Percentiles rank a stretch among this genome's conserved stretches.
phyloP scores from a whole-genome alignment of 2,797 vertebrate genomes.

The Mallotus villosus region DNA sequence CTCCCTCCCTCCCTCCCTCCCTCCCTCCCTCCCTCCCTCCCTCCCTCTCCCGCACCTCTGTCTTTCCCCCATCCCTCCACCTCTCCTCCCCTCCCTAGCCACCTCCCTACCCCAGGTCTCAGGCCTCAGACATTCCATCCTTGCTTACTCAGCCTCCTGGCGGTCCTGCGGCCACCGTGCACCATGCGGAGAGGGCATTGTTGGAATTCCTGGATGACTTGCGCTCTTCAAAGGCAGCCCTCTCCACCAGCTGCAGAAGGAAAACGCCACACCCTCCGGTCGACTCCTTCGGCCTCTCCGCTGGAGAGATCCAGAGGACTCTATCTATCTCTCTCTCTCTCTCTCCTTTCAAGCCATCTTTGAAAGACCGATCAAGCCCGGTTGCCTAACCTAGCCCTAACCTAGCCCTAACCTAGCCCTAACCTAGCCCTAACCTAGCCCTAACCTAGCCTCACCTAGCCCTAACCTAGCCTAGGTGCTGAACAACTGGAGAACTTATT shows the following conservation, averaged over 20 bases:
- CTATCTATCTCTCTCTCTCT: too few species aligned
- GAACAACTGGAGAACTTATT: too few species aligned
- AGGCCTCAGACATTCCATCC: conserved; percentile 36
- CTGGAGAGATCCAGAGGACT: background rate
- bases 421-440: too few species aligned
- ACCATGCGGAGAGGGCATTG: conserved; percentile 60
- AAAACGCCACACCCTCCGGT: conserved; percentile 32
- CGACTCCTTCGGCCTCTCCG: conserved; percentile 47
- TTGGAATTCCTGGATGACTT: conserved; percentile 65
- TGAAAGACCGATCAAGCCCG: background rate
- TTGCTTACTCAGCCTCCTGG: conserved; percentile 37
- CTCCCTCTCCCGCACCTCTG: background rate
- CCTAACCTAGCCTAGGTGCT: too few species aligned
- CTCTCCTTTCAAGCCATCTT: background rate
- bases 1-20: too few species aligned
- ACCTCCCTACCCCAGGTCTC: conserved; percentile 3
- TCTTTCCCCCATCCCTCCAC: background rate
- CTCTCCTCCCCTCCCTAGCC: background rate
- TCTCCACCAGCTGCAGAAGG: conserved; percentile 46
- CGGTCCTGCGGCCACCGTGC: conserved; percentile 30
- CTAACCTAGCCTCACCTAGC: too few species aligned
- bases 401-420: too few species aligned
- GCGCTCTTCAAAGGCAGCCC: conserved; percentile 53
- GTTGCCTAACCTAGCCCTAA: too few species aligned
- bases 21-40: background rate